Evolutionary conservation across 2,888 invertebrate genomes (phyloP), one percentile per base, ranked within the genome.

Genomic region (Lasioglossum calceatum): DNA sequence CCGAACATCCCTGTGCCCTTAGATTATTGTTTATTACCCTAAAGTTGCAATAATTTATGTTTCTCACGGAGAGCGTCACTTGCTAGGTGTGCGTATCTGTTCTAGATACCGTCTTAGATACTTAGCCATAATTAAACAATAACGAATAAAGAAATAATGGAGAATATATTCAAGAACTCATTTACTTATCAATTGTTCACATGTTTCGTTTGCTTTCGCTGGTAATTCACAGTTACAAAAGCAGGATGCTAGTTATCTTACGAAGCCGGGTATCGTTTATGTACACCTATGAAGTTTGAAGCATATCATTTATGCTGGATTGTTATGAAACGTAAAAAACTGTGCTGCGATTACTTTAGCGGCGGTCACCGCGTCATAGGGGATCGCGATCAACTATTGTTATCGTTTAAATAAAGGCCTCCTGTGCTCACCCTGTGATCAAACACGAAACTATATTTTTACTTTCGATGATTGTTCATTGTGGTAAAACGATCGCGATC

Each of bases 121-220:
- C 36, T 27, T 32, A 16, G 1, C 1, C 16, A 23, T 64, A 27
- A 27, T 27, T 14, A 27, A 44, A 44, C 14, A 14, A 14, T 44
- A 14, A 39, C 7, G 91, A 82, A 82, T 32, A 87, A 77, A 71
- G 58, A 91, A n/a, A 58, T 12, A 89, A 14, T 12, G 39, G 5
- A 88, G 89, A 84, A 90, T 90, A 88, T 83, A 82, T 81, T 88
- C 14, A 64, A 77, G 64, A 82, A 84, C 76, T 78, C 47, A 16
- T 76, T 42, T 42, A 61, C 27, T 71, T 71, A 23, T 70, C 36
- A 19, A 67, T 61, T 50, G 23, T 50, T 39, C 67, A n/a, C 50
- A 54, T 32, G 32, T 47, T n/a, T 47, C 14, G 19, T 50, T 67
- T 54, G 19, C 64, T 64, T 71, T 76, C 39, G 47, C 32, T 72